Evolutionary conservation across 35 echinoderm and acorn worm species (phyloP).

Genomic region (Diadema setosum): DNA sequence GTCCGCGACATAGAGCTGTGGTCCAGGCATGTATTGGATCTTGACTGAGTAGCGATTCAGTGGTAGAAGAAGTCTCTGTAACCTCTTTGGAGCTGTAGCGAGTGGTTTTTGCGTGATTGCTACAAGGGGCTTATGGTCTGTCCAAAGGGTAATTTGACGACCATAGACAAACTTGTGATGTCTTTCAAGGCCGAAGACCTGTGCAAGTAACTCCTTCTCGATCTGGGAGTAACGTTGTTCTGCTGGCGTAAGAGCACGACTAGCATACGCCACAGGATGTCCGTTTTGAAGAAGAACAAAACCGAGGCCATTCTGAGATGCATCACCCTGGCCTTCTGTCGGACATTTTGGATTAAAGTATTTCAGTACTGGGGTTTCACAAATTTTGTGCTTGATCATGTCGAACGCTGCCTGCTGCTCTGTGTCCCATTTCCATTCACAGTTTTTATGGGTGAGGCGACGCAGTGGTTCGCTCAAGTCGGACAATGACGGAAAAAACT

Average conservation of each 20-base stretch:
- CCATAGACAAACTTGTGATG: constrained; percentile 75
- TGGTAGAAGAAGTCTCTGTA: background rate
- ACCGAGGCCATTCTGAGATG: constrained; percentile 35
- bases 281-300: constrained; percentile 46
- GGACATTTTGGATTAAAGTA: constrained; percentile 21
- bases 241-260: constrained; percentile 37
- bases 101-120: constrained; percentile 37
- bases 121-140: constrained; percentile 61
- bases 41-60: background rate
- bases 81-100: constrained; percentile 11
- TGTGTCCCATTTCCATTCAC: constrained; percentile 13
- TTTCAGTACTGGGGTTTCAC: constrained; percentile 40
- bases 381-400: constrained; percentile 22
- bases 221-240: constrained; percentile 50
- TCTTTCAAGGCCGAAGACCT: constrained; percentile 38
- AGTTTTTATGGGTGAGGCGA: constrained; percentile 47
- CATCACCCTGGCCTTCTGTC: constrained; percentile 79
- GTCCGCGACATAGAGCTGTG: background rate
- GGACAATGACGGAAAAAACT: constrained; percentile 50
- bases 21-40: constrained; percentile 24
- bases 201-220: constrained; percentile 60
- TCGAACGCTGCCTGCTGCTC: constrained; percentile 33
- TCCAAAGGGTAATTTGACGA: constrained; percentile 39
- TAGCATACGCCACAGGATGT: constrained; percentile 45
- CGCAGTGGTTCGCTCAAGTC: constrained; percentile 48